phyloP scores from a whole-genome alignment of 2,797 vertebrate genomes.

The Melanotaenia nigrans region DNA sequence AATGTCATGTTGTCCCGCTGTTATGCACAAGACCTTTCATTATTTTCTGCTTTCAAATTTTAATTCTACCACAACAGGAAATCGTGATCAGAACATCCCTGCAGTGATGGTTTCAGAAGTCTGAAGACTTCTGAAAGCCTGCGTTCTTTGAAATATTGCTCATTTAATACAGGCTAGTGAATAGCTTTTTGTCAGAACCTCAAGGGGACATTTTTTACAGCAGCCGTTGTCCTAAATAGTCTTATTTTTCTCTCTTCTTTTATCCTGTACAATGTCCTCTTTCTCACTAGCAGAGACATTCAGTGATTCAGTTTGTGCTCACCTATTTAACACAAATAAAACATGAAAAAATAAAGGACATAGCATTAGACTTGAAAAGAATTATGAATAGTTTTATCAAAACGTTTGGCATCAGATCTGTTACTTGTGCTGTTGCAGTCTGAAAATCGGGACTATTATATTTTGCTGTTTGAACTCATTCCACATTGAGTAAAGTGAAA shows the following conservation, averaged over 20 bases:
- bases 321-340: slow-evolving; percentile 5
- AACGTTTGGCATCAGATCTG: background rate
- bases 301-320: slow-evolving; percentile 4
- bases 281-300: slow-evolving; percentile 3
- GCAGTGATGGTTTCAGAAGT: slow-evolving; percentile 35
- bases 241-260: slow-evolving; percentile 38
- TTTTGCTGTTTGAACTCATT: background rate
- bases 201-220: slow-evolving; percentile 35
- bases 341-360: slow-evolving; percentile 7
- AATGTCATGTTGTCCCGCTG: slow-evolving; percentile 2
- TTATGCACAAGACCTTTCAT: slow-evolving; percentile 15
- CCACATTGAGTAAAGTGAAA: background rate
- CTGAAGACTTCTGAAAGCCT: slow-evolving; percentile 25
- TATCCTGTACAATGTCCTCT: slow-evolving; percentile 4
- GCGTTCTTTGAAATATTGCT: slow-evolving; percentile 39
- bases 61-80: slow-evolving; percentile 13
- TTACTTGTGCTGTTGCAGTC: background rate
- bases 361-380: slow-evolving; percentile 12
- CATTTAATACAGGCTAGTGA: slow-evolving; percentile 52
- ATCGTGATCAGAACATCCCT: slow-evolving; percentile 12
- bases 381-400: slow-evolving; percentile 7
- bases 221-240: slow-evolving; percentile 52
- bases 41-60: slow-evolving; percentile 30
- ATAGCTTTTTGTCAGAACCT: slow-evolving; percentile 54
- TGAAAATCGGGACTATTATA: background rate